A percentile compares a stretch with the other conserved stretches of the same genome.
These are phyloP conservation scores for Drosophila melanosoma DNA, from an alignment of 2,888 invertebrate species.

Conservation along the genomic window DNA sequence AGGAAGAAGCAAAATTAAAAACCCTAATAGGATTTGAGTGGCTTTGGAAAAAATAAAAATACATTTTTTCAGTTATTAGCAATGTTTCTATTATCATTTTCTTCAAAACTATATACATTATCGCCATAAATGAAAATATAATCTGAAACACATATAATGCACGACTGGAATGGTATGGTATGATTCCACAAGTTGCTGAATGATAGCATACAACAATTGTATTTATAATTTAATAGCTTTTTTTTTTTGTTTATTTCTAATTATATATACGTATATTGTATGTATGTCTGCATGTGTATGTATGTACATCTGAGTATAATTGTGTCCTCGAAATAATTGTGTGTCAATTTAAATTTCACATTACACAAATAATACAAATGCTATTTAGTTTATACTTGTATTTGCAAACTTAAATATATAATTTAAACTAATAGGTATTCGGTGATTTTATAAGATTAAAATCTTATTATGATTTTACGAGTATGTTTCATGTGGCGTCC, in stretches of 20 bases:
- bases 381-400: slow-evolving; percentile 39
- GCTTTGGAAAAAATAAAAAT: slow-evolving; percentile 18
- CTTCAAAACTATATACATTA: slow-evolving; percentile 60
- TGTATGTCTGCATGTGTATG: slow-evolving; percentile 42
- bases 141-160: slow-evolving; percentile 49
- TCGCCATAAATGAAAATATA: slow-evolving; percentile 46
- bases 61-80: slow-evolving; percentile 49
- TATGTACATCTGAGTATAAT: slow-evolving; percentile 62
- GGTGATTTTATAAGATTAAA: slow-evolving; percentile 41
- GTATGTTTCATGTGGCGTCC: slow-evolving; percentile 39
- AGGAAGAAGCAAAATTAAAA: background rate
- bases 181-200: slow-evolving; percentile 52
- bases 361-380: slow-evolving; percentile 83
- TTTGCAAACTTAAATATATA: slow-evolving; percentile 55
- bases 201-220: slow-evolving; percentile 48
- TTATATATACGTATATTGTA: slow-evolving; percentile 59
- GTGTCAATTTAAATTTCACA: slow-evolving; percentile 52
- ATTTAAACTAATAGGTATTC: slow-evolving; percentile 56
- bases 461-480: slow-evolving; percentile 35
- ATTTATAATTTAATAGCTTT: slow-evolving; percentile 29
- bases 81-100: slow-evolving; percentile 65
- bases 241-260: slow-evolving; percentile 41
- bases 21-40: background rate
- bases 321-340: slow-evolving; percentile 44
- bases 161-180: slow-evolving; percentile 59